A percentile compares a stretch with the other conserved stretches of the same genome.
Evolutionary conservation across 2,797 vertebrate genomes (phyloP).

Genomic region (Poecilia picta): DNA sequence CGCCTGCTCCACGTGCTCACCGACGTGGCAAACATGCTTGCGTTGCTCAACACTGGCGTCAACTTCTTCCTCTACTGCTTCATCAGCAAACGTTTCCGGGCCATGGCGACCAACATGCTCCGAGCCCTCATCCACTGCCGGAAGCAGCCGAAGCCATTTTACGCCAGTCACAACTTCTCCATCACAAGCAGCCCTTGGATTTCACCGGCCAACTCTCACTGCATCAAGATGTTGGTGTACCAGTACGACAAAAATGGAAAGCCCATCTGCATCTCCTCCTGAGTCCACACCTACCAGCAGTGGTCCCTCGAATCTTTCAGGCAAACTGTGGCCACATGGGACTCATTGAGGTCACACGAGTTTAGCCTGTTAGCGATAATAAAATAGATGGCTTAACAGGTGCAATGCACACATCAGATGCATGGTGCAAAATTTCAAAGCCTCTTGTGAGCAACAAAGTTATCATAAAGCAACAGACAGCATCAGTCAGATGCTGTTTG

Average conservation of each 20-base stretch:
- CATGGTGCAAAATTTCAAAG: slow-evolving; percentile 17
- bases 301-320: slow-evolving; percentile 18
- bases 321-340: slow-evolving; percentile 51
- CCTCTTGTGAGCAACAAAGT: slow-evolving; percentile 40
- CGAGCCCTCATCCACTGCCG: slow-evolving; percentile 89
- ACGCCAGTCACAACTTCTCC: slow-evolving; percentile 95
- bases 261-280: slow-evolving; percentile 92
- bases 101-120: slow-evolving; percentile 91
- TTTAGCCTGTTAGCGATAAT: slow-evolving; percentile 50
- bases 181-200: slow-evolving; percentile 99
- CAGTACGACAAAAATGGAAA: slow-evolving; percentile 97
- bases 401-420: slow-evolving; percentile 49
- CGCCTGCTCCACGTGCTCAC: slow-evolving; percentile 89
- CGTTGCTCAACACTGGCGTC: slow-evolving; percentile 94
- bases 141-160: slow-evolving; percentile 90
- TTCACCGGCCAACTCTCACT: slow-evolving; percentile 96
- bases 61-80: slow-evolving; percentile 99
- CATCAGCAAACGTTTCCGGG: slow-evolving; percentile 96
- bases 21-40: slow-evolving; percentile 95
- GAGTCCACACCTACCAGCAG: slow-evolving; percentile 64
- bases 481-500: slow-evolving; percentile 44
- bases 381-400: slow-evolving; percentile 31
- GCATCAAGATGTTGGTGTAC: slow-evolving; percentile 98
- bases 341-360: slow-evolving; percentile 64
- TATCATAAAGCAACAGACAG: slow-evolving; percentile 41